These are phyloP conservation scores for Equus przewalskii DNA, from an alignment of 2,113 vertebrate species.

Conservation along the genomic window DNA sequence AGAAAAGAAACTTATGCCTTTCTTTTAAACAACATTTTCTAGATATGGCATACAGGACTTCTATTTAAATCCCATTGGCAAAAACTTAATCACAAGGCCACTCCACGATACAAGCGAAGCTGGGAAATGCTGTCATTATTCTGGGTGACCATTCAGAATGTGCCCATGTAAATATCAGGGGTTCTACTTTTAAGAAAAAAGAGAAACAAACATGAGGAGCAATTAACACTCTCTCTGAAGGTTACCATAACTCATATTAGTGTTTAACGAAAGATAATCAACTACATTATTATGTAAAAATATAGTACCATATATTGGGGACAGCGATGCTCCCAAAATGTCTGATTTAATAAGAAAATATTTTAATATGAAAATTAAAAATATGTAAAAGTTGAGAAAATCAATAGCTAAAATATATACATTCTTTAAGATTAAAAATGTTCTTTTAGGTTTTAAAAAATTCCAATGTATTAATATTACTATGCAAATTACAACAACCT, in stretches of 20 bases:
- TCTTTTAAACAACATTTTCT: background rate
- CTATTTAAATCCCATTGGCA: background rate
- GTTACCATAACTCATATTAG: background rate
- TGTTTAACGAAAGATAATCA: background rate
- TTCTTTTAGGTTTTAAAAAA: background rate
- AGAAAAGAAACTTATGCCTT: background rate
- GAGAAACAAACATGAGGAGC: background rate
- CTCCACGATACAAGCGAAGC: background rate
- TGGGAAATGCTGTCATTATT: background rate
- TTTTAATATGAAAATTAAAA: background rate
- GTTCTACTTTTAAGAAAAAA: background rate
- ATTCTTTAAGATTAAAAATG: background rate
- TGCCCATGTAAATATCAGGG: background rate
- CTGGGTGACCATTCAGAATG: background rate
- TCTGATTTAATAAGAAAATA: background rate
- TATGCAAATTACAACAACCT: background rate
- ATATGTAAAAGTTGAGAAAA: background rate
- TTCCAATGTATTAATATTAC: background rate
- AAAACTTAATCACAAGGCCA: background rate
- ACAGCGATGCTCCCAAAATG: background rate
- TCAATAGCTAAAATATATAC: background rate
- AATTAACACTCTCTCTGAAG: background rate
- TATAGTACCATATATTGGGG: background rate
- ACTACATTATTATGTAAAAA: background rate
- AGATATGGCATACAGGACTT: background rate